Conservation (phyloP, 2,797 vertebrate genomes). For the Ataeniobius toweri region DNA sequence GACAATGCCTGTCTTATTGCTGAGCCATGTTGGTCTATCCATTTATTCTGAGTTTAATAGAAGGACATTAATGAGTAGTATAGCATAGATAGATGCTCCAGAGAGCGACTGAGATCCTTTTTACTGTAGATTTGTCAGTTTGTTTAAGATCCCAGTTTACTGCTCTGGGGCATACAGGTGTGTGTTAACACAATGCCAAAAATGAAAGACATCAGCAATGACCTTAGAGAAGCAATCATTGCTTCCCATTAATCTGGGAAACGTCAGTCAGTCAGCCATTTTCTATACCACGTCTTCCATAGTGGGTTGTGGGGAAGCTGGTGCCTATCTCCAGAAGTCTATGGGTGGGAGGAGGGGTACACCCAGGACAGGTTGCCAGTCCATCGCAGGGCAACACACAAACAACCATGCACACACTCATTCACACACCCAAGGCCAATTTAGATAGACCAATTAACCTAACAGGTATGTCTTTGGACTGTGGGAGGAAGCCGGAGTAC, state of each 20-base stretch:
- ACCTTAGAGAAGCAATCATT: not conserved
- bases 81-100: conserved; percentile 13
- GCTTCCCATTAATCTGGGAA: not conserved
- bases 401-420: too few species aligned
- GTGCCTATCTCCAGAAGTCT: too few species aligned
- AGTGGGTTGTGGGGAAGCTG: too few species aligned
- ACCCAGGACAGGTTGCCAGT: too few species aligned
- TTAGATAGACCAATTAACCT: too few species aligned
- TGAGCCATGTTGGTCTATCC: conserved; percentile 26
- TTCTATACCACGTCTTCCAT: too few species aligned
- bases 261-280: too few species aligned
- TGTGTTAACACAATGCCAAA: not conserved
- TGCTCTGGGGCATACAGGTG: not conserved
- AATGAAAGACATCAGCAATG: not conserved
- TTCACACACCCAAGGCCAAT: too few species aligned
- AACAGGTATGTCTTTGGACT: too few species aligned
- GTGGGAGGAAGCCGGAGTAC: too few species aligned
- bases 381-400: too few species aligned
- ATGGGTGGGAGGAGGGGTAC: too few species aligned
- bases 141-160: not conserved
- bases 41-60: conserved; percentile 7
- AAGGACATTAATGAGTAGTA: not conserved
- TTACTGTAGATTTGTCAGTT: not conserved
- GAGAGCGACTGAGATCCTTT: not conserved
- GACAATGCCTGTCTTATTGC: conserved; percentile 28